phyloP scores from a whole-genome alignment of 2,888 invertebrate genomes.

The Metallyticus violacea region DNA sequence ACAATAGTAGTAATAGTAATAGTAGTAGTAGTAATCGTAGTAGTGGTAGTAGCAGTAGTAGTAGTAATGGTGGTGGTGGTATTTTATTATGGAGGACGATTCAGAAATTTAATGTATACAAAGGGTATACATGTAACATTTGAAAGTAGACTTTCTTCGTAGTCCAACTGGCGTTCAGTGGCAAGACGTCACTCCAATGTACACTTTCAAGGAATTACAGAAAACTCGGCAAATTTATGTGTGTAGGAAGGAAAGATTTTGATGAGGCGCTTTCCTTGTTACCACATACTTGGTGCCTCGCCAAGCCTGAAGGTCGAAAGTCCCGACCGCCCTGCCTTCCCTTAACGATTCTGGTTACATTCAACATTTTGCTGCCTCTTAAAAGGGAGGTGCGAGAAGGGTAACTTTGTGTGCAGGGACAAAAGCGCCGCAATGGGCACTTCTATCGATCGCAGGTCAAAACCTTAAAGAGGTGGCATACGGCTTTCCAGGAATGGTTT shows the following conservation, averaged over 20 bases:
- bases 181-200: neutral
- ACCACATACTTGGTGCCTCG: neutral
- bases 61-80: too few species aligned
- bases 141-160: neutral
- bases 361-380: neutral
- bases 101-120: too few species aligned
- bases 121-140: too few species aligned
- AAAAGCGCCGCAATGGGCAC: neutral
- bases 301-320: neutral
- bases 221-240: neutral
- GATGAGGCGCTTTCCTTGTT: neutral
- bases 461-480: neutral
- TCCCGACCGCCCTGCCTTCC: too few species aligned
- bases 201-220: neutral
- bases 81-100: too few species aligned
- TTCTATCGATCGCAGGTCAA: neutral
- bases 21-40: too few species aligned
- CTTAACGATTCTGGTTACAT: neutral
- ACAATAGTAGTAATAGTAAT: too few species aligned
- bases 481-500: too few species aligned
- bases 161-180: neutral
- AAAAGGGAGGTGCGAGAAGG: neutral
- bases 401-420: neutral
- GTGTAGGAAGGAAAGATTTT: too few species aligned
- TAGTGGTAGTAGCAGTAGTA: too few species aligned